Conservation (phyloP, 2,797 vertebrate genomes). For the Ptychobarbus kaznakovi region DNA sequence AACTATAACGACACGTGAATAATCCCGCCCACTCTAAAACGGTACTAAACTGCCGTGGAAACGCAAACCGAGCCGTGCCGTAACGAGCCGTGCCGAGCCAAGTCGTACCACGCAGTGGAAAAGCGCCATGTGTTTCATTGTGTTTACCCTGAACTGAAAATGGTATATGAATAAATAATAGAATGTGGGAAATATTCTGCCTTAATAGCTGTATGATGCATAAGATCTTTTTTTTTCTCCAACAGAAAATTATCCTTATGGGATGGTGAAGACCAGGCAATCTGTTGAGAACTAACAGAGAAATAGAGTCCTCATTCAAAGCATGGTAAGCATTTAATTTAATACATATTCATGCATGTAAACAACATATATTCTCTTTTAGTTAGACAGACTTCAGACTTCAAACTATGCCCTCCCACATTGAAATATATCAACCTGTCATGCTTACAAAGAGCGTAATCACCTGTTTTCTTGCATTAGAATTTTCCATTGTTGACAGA, state of each 20-base stretch:
- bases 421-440: constrained; percentile 59
- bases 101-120: no score
- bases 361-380: not conserved
- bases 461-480: constrained; percentile 56
- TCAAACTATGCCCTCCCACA: constrained; percentile 60
- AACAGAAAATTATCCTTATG: constrained; percentile 80
- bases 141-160: constrained; percentile 9
- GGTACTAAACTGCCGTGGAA: no score
- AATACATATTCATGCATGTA: constrained; percentile 20
- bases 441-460: constrained; percentile 68
- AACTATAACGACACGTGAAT: no score
- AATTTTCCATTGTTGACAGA: constrained; percentile 41
- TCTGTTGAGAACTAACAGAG: constrained; percentile 78
- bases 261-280: constrained; percentile 79
- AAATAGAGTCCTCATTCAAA: constrained; percentile 76
- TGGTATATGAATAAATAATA: not conserved
- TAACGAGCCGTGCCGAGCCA: no score
- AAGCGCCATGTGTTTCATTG: not conserved
- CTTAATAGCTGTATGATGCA: constrained; percentile 52
- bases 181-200: constrained; percentile 25
- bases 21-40: no score
- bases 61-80: no score
- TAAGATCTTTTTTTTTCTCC: constrained; percentile 63
- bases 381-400: not conserved
- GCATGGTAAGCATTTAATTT: constrained; percentile 75